A percentile compares a stretch with the other conserved stretches of the same genome.
Conservation (phyloP, 2,888 invertebrate genomes). For the Tryphoninae sp. region DNA sequence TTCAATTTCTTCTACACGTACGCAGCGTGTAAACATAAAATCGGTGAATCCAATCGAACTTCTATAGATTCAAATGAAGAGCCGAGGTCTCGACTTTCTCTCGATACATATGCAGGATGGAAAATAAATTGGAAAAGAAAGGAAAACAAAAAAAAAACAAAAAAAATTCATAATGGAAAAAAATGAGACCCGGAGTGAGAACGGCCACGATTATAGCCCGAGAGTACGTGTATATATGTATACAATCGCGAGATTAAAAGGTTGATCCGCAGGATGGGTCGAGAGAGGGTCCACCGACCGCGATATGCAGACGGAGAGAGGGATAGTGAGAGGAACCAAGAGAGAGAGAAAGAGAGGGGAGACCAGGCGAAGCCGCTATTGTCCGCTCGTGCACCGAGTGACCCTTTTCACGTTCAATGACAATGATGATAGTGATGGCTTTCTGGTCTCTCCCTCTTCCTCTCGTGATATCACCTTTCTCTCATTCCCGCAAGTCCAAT, state of each 20-base stretch:
- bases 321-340: slow-evolving; percentile 14
- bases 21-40: slow-evolving; percentile 19
- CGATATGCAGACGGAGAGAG: not conserved
- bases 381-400: slow-evolving; percentile 58
- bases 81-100: slow-evolving; percentile 48
- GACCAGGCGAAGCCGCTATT: slow-evolving; percentile 37
- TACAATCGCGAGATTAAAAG: slow-evolving; percentile 54
- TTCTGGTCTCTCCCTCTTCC: slow-evolving; percentile 18
- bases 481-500: slow-evolving; percentile 30
- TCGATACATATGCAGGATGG: slow-evolving; percentile 14
- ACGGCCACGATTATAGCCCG: slow-evolving; percentile 18
- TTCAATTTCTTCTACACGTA: not conserved
- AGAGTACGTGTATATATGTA: slow-evolving; percentile 11
- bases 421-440: slow-evolving; percentile 57
- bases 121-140: slow-evolving; percentile 10
- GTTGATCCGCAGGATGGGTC: slow-evolving; percentile 52
- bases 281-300: slow-evolving; percentile 39
- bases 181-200: slow-evolving; percentile 8
- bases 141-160: not conserved
- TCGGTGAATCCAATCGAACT: slow-evolving; percentile 47
- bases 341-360: not conserved
- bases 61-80: slow-evolving; percentile 47
- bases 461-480: slow-evolving; percentile 1
- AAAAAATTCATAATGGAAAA: slow-evolving; percentile 26
- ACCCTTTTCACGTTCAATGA: slow-evolving; percentile 62